Evolutionary conservation across 2,113 vertebrate genomes (phyloP).

Genomic region (Nipponia nippon): DNA sequence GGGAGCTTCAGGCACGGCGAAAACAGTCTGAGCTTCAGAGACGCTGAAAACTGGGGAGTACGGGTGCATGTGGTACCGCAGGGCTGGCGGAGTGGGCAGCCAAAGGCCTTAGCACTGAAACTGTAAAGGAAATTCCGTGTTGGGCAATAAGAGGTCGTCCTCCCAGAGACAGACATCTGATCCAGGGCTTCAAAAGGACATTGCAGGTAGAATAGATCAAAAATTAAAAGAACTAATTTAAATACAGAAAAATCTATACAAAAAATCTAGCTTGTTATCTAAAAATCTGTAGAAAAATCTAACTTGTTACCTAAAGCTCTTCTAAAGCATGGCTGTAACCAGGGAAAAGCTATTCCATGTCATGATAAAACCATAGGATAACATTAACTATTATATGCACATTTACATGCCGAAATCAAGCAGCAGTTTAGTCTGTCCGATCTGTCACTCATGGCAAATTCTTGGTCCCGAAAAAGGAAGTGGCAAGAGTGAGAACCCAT

Average conservation of each 20-base stretch:
- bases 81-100: neutral
- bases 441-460: neutral
- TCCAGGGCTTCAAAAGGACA: neutral
- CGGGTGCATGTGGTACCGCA: neutral
- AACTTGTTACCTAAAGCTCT: neutral
- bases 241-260: neutral
- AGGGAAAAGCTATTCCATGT: neutral
- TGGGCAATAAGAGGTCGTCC: neutral
- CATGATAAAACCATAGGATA: neutral
- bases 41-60: neutral
- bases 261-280: neutral
- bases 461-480: neutral
- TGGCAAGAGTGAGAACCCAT: accelerated
- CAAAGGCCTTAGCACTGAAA: neutral
- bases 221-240: neutral
- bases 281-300: neutral
- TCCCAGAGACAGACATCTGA: neutral
- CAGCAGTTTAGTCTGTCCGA: neutral
- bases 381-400: neutral
- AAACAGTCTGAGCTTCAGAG: neutral
- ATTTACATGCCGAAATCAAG: neutral
- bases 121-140: neutral
- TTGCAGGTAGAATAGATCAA: neutral
- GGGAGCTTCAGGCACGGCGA: neutral
- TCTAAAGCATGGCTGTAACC: neutral